Evolutionary conservation across 1,140 invertebrate species (phyloP), one percentile per base, ranked within the genome.

Genomic region (Drosophila bipectinata): DNA sequence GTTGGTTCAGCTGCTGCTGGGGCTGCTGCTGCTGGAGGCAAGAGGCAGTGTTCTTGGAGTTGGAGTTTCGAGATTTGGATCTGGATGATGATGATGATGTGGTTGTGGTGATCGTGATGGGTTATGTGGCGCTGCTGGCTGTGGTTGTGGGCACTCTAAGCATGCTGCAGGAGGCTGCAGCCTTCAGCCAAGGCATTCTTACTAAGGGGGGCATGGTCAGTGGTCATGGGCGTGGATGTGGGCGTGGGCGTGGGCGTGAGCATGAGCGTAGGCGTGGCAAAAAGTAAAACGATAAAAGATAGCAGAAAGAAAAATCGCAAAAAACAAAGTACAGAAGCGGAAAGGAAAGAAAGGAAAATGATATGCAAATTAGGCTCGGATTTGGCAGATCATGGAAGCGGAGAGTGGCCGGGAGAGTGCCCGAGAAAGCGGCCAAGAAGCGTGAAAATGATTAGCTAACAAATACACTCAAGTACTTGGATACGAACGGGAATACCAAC

Each of bases 121-220:
- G 28, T 73, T 72, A 73, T 39, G 68, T 72, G 34, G 60, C 28
- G 58, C 56, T 49, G 56, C 30, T 63, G 62, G 30, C 30, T 21
- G 63, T 47, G 32, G 47, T 49, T 28, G 63, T 47, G 32, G 45
- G 45, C 68, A 56, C 37, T 56, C 58, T 62, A 54, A 55, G 58
- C 57, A 56, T 49, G 57, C 51, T 74, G 58, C 69, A 73, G 24
- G 51, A 53, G 37, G 47, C 64, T 34, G 69, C 44, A 45, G 44
- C 71, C 58, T 55, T 52, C 64, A 53, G 69, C 68, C 67, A 61
- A 53, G 52, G 69, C 72, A 75, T 75, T 56, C n/a, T 57, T 74
- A 61, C 72, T 75, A 37, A 10, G 64, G 63, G n/a, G 64, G 63
- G 64, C 32, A 41, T 64, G 41, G 32, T 64, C 54, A 48, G 8